phyloP scores from a whole-genome alignment of 2,113 vertebrate species.

The Nicator chloris region DNA sequence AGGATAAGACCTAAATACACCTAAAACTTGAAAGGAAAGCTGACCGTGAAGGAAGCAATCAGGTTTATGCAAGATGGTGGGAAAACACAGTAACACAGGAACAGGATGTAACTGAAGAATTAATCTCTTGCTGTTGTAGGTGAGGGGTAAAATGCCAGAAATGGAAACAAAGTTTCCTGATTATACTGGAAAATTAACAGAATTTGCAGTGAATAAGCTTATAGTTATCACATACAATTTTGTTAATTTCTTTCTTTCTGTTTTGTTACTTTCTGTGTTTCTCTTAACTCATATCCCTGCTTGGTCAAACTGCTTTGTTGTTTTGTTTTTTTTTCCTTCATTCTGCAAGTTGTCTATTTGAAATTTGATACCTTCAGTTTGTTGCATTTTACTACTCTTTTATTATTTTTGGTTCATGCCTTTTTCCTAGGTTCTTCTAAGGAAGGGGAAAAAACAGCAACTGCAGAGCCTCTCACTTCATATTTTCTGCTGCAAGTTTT shows the following conservation, averaged over 20 bases:
- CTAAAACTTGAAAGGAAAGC: constrained; percentile 31
- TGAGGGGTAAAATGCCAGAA: constrained; percentile 61
- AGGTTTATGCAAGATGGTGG: constrained; percentile 43
- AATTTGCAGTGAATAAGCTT: neutral
- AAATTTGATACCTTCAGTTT: neutral
- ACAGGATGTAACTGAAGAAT: constrained; percentile 60
- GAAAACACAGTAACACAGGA: constrained; percentile 52
- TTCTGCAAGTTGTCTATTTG: neutral
- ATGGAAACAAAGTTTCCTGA: constrained; percentile 58
- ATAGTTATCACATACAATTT: neutral
- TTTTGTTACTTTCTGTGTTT: neutral
- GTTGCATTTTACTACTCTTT: neutral
- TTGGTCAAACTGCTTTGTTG: neutral
- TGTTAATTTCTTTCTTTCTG: neutral
- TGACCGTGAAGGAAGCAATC: neutral
- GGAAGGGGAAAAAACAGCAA: neutral
- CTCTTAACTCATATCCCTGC: neutral
- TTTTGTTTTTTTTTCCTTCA: neutral
- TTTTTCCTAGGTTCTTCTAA: neutral
- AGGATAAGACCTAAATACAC: neutral
- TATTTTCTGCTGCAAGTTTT: neutral
- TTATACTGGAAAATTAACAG: neutral
- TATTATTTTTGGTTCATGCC: neutral
- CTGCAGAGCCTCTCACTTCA: neutral
- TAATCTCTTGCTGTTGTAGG: constrained; percentile 40